These are phyloP conservation scores for Carassius gibelio DNA, from an alignment of 2,113 vertebrate genomes.

Conservation along the genomic window DNA sequence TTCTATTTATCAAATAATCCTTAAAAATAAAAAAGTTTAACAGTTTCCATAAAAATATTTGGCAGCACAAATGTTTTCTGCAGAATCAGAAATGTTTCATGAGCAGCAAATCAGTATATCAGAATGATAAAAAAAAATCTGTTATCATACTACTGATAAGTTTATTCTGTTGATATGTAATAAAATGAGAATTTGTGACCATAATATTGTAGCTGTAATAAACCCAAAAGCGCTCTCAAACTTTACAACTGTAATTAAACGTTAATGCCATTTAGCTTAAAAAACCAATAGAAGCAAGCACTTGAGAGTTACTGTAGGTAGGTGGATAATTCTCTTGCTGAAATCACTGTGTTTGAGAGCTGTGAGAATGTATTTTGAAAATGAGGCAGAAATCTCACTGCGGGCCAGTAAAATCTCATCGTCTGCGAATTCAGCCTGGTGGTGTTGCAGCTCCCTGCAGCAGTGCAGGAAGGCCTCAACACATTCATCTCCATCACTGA, in stretches of 20 bases:
- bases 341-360: neutral
- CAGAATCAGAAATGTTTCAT: neutral
- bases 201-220: neutral
- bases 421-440: neutral
- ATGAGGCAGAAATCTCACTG: constrained; percentile 31
- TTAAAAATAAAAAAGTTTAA: neutral
- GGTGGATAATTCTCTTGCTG: neutral
- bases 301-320: neutral
- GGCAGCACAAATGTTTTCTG: too few species aligned
- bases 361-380: neutral
- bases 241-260: too few species aligned
- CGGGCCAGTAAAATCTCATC: neutral
- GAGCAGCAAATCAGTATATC: too few species aligned
- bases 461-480: constrained; percentile 46
- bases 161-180: neutral
- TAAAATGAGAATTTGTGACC: neutral
- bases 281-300: neutral
- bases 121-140: too few species aligned
- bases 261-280: neutral
- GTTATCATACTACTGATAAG: too few species aligned
- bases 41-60: too few species aligned
- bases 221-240: neutral
- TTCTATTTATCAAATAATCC: neutral
- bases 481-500: constrained; percentile 56
- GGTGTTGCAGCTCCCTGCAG: constrained; percentile 53